These are phyloP conservation scores for Tretioscincus oriximinensis DNA, from an alignment of 2,113 vertebrate genomes.

Conservation along the genomic window DNA sequence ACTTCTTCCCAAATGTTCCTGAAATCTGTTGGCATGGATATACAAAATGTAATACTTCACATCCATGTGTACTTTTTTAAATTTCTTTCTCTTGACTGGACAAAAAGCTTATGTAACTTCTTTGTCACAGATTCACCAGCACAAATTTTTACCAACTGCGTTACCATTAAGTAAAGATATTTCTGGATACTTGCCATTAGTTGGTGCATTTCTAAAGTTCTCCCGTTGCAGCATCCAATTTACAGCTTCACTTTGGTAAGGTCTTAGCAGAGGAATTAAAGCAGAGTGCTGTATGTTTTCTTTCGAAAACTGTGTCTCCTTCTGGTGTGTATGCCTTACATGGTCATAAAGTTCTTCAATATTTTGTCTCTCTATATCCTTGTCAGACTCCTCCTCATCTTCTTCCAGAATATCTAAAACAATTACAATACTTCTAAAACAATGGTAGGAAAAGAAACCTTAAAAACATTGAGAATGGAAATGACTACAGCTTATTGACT, in stretches of 20 bases:
- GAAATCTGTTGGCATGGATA: too few relatives aligned
- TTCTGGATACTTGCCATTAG: slow-evolving; percentile 68
- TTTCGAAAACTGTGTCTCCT: slow-evolving; percentile 66
- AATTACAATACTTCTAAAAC: neutral
- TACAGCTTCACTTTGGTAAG: slow-evolving; percentile 80
- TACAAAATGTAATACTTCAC: neutral
- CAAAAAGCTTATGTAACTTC: neutral
- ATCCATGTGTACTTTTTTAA: neutral
- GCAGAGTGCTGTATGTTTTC: slow-evolving; percentile 90
- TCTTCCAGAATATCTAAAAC: slow-evolving; percentile 77
- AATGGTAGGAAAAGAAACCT: neutral
- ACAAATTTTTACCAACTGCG: neutral
- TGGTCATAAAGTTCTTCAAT: slow-evolving; percentile 95
- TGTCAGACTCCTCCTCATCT: slow-evolving; percentile 87
- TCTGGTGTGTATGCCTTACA: slow-evolving; percentile 84
- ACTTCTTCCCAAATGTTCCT: too few relatives aligned
- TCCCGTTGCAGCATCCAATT: slow-evolving; percentile 81
- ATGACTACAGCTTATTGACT: too few relatives aligned
- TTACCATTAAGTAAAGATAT: neutral
- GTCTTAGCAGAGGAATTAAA: slow-evolving; percentile 79
- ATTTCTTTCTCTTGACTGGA: neutral
- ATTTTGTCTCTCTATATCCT: slow-evolving; percentile 91
- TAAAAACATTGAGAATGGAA: neutral
- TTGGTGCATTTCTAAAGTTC: slow-evolving; percentile 48
- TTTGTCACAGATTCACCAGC: neutral